phyloP scores from a whole-genome alignment of 2,113 vertebrate genomes.

The Cebus imitator region DNA sequence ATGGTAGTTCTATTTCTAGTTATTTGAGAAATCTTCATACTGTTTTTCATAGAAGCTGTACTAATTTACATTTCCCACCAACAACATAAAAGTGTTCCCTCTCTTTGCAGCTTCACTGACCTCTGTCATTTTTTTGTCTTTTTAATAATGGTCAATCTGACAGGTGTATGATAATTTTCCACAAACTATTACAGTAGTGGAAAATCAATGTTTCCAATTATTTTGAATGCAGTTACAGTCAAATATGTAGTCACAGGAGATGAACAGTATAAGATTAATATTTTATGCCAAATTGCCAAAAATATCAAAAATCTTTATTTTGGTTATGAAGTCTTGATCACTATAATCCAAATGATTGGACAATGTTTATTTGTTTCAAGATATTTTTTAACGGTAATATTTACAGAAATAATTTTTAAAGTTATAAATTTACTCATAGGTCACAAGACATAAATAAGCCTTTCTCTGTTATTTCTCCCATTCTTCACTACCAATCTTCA shows the following conservation, averaged over 20 bases:
- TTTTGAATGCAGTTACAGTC: background rate
- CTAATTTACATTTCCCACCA: too few relatives aligned
- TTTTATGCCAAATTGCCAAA: background rate
- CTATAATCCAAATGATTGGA: background rate
- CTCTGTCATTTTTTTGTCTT: too few relatives aligned
- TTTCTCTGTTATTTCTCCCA: background rate
- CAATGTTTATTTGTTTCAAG: background rate
- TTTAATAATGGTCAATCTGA: too few relatives aligned
- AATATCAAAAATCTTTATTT: background rate
- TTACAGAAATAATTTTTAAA: background rate
- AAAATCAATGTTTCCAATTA: background rate
- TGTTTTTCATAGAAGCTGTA: too few relatives aligned
- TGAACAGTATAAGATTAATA: background rate
- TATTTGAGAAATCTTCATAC: too few relatives aligned
- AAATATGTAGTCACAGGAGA: background rate
- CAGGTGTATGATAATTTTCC: background rate
- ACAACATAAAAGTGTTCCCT: too few relatives aligned
- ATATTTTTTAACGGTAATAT: background rate
- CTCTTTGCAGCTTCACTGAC: too few relatives aligned
- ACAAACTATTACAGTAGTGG: background rate
- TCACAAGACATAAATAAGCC: background rate
- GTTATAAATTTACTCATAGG: background rate
- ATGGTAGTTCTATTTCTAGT: too few relatives aligned
- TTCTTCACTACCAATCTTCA: background rate
- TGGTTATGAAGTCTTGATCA: background rate